A percentile compares a stretch with the other conserved stretches of the same genome.
Conservation (phyloP, 1,140 invertebrate species). For the Notospermus geniculatus region DNA sequence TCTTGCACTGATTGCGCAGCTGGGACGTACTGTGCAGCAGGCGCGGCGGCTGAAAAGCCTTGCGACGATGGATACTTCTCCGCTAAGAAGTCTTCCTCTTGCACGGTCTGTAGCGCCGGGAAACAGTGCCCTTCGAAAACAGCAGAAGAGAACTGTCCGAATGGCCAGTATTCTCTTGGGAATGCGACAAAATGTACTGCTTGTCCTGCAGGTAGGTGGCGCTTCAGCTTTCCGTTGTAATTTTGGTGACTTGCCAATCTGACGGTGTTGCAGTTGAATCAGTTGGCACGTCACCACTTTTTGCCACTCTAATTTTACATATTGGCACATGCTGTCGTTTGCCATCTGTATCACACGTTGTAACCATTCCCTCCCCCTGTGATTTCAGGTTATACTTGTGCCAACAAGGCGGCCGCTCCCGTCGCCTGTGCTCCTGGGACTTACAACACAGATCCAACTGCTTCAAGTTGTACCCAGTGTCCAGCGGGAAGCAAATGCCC, state of each 20-base stretch:
- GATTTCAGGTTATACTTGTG: slow-evolving; percentile 31
- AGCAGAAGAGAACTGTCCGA: slow-evolving; percentile 28
- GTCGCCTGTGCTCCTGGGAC: slow-evolving; percentile 28
- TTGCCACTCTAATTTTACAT: too few species aligned
- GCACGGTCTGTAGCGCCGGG: slow-evolving; percentile 37
- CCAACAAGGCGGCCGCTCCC: slow-evolving; percentile 21
- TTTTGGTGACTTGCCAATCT: too few species aligned
- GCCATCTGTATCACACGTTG: too few species aligned
- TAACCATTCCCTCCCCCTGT: too few species aligned
- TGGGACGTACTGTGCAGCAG: slow-evolving; percentile 35
- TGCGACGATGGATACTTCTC: slow-evolving; percentile 32
- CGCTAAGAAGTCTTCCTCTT: slow-evolving; percentile 18
- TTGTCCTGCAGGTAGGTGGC: slow-evolving; percentile 26
- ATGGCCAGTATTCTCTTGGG: slow-evolving; percentile 40
- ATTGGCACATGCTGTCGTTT: too few species aligned
- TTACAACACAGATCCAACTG: slow-evolving; percentile 28
- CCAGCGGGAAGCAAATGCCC: slow-evolving; percentile 33
- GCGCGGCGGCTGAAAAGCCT: slow-evolving; percentile 24
- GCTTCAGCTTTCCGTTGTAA: too few species aligned
- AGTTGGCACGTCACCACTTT: too few species aligned
- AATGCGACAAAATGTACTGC: slow-evolving; percentile 32
- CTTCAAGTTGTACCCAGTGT: slow-evolving; percentile 27
- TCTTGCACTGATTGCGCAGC: slow-evolving; percentile 33
- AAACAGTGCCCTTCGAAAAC: slow-evolving; percentile 30
- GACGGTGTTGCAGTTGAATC: too few species aligned